These are phyloP conservation scores for Sitta europaea DNA, from an alignment of 2,113 vertebrate genomes.

Conservation along the genomic window DNA sequence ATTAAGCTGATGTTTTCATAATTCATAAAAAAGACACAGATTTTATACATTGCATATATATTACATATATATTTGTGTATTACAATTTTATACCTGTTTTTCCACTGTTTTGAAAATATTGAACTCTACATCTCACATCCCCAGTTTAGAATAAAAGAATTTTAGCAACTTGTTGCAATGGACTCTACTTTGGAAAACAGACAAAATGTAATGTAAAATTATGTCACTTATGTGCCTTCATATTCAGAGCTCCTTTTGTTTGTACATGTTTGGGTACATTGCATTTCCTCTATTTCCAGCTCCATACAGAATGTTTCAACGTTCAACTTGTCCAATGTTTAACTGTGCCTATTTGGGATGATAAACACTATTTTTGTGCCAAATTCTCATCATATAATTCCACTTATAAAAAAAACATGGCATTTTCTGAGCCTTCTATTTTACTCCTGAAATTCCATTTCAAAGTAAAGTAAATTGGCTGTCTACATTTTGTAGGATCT, in stretches of 20 bases:
- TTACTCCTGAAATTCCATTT: neutral
- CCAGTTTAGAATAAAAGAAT: neutral
- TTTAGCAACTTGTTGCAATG: neutral
- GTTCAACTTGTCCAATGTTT: neutral
- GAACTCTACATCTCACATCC: neutral
- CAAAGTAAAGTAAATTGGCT: neutral
- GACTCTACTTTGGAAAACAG: neutral
- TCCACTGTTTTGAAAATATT: neutral
- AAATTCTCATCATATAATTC: fast-evolving
- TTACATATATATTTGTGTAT: too few relatives aligned
- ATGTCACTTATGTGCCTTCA: neutral
- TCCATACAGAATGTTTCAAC: neutral
- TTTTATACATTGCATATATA: too few relatives aligned
- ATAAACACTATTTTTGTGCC: neutral
- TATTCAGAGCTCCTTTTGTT: neutral
- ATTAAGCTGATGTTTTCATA: neutral
- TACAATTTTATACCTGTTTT: neutral
- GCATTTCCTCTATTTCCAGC: neutral
- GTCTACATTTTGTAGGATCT: neutral
- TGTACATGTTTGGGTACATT: fast-evolving
- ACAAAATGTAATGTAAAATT: neutral
- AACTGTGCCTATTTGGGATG: neutral
- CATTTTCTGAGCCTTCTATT: neutral
- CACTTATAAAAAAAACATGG: neutral
- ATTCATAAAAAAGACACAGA: neutral